Conservation (phyloP, 2,888 invertebrate species). For the Cheilosia vernalis region DNA sequence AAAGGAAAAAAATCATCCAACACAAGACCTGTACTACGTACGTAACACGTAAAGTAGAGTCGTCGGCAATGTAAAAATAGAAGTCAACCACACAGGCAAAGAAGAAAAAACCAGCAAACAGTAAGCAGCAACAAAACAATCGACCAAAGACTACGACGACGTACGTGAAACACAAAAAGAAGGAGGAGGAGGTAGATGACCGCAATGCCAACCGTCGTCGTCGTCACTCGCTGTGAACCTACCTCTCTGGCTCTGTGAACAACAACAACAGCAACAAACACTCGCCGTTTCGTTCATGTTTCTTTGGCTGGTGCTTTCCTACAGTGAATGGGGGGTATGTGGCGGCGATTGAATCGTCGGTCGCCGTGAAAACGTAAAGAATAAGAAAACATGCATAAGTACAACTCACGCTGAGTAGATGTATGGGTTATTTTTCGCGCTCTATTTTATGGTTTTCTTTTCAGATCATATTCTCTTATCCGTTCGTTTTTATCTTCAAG, state of each 20-base stretch:
- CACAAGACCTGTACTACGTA: constrained; percentile 30
- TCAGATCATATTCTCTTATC: constrained; percentile 30
- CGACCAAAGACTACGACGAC: constrained; percentile 42
- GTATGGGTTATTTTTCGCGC: constrained; percentile 37
- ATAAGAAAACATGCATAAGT: constrained; percentile 46
- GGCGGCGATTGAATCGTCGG: constrained; percentile 8
- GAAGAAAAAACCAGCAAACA: constrained; percentile 49
- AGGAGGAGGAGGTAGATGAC: constrained; percentile 75
- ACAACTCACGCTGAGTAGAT: background rate
- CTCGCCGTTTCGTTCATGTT: constrained; percentile 49
- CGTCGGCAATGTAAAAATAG: constrained; percentile 58
- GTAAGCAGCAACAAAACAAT: constrained; percentile 69
- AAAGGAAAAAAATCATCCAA: constrained; percentile 27
- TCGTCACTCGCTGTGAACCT: constrained; percentile 16
- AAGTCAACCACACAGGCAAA: constrained; percentile 66
- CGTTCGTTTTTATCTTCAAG: constrained; percentile 23
- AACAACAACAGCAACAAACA: background rate
- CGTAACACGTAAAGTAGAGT: constrained; percentile 61
- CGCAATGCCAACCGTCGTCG: constrained; percentile 63
- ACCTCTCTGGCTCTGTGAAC: constrained; percentile 19
- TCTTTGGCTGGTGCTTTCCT: constrained; percentile 27
- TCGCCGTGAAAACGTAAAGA: constrained; percentile 38
- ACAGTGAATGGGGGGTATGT: constrained; percentile 45
- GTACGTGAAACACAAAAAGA: constrained; percentile 64
- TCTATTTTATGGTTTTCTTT: constrained; percentile 51